Conservation (phyloP, 2,888 invertebrate species). For the Leucozona laternaria region DNA sequence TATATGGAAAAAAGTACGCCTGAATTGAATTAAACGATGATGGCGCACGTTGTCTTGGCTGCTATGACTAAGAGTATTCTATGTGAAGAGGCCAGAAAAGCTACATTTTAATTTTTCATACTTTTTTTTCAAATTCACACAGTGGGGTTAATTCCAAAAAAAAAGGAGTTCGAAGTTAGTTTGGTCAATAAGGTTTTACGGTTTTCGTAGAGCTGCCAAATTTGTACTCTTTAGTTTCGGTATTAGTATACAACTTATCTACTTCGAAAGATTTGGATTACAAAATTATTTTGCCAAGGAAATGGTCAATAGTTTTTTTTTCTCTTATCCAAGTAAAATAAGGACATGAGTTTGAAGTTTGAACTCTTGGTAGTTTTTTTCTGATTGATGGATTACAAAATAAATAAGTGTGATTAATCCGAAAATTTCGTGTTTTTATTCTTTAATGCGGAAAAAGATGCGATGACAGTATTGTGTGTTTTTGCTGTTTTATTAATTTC, state of each 20-base stretch:
- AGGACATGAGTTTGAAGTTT: too few species aligned
- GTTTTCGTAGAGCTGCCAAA: constrained; percentile 27
- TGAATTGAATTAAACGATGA: constrained; percentile 62
- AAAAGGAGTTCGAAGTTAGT: not conserved
- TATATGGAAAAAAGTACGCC: not conserved
- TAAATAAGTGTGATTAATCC: too few species aligned
- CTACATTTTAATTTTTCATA: not conserved
- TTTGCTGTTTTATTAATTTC: too few species aligned
- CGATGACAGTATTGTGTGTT: too few species aligned
- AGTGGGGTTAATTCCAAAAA: constrained; percentile 25
- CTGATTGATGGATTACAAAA: too few species aligned
- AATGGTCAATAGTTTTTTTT: not conserved
- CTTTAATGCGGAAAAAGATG: too few species aligned
- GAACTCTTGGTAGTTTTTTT: too few species aligned
- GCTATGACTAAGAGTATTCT: constrained; percentile 9
- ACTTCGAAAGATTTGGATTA: not conserved
- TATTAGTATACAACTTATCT: not conserved
- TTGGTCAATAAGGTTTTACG: not conserved
- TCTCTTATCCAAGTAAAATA: too few species aligned
- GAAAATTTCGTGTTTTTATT: too few species aligned
- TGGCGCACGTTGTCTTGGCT: constrained; percentile 46
- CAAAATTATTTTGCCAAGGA: not conserved
- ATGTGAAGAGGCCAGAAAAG: not conserved
- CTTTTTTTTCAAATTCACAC: not conserved
- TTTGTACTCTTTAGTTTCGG: not conserved